Conservation (phyloP, 2,888 invertebrate genomes). For the Agonopterix heracliana region DNA sequence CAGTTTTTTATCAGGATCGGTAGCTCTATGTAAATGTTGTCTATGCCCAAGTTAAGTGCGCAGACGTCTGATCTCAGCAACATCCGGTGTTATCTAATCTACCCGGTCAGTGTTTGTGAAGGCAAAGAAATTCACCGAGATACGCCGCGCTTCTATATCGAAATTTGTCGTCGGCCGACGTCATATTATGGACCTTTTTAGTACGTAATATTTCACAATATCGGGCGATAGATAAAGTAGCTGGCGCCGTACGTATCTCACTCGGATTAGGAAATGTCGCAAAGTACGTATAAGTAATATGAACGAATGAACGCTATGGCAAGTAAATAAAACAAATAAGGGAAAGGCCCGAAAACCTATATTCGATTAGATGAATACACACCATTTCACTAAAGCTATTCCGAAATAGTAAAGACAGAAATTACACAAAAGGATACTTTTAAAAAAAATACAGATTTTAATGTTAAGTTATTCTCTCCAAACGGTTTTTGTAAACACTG, state of each 20-base stretch:
- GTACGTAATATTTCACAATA: neutral
- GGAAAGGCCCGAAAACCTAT: too few relatives aligned
- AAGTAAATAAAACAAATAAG: too few relatives aligned
- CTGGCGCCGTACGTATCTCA: constrained; percentile 18
- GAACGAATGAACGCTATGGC: too few relatives aligned
- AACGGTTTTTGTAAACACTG: too few relatives aligned
- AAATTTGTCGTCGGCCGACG: constrained; percentile 1
- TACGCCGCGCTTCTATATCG: constrained; percentile 39
- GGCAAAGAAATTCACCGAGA: constrained; percentile 52
- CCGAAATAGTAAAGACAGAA: too few relatives aligned
- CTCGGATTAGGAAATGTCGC: too few relatives aligned
- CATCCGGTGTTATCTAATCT: constrained; percentile 73
- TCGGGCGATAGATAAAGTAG: constrained; percentile 14
- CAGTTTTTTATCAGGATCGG: constrained; percentile 31
- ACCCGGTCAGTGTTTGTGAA: constrained; percentile 64
- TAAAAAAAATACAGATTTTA: too few relatives aligned
- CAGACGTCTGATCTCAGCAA: constrained; percentile 42
- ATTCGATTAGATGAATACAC: too few relatives aligned
- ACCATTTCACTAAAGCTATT: too few relatives aligned
- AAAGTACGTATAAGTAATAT: too few relatives aligned
- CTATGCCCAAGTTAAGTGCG: constrained; percentile 17
- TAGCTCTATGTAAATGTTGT: constrained; percentile 33
- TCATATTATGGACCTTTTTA: neutral
- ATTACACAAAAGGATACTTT: too few relatives aligned
- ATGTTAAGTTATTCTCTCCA: too few relatives aligned